Base-by-base conservation (phyloP, 2,888 invertebrate genomes). In the Cosmia pyralina region DNA sequence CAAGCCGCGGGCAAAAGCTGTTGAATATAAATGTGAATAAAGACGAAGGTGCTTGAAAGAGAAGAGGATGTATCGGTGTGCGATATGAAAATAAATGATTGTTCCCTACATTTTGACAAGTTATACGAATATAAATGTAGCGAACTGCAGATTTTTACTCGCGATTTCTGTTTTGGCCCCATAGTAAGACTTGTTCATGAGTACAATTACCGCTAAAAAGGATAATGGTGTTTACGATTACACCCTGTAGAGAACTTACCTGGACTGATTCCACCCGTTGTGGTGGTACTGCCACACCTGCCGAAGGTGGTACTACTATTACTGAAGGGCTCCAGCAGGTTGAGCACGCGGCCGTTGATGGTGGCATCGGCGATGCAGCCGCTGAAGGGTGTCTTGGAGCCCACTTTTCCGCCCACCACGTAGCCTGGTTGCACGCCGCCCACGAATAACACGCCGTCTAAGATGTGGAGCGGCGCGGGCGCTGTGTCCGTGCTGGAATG, bases 321-420 rank as follows among this genome's bases (percentile, higher is more conserved):
- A 83, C 92, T 90, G 90, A 87, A 92, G 1, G 95, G 94, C 79
- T 93, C 92, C 50, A 94, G 85, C 38, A 95, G 88, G 82, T 92
- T 94, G 41, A 95, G 89, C 53, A 94, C 91, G 73, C 97, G 96
- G 2, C 98, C 98, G 90, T 99, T 99, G 68, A 99, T 95, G 0
- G 98, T 98, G 1, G 98, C 98, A 92, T 99, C 99, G 0, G 98
- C 98, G 59, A 99, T 97, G 93, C 99, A 99, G 2, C 99, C 99
- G 44, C 97, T 96, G 91, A 99, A 98, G 6, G 98, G 97, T 7
- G 95, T 94, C 65, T 96, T 95, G 1, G 97, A 96, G 10, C 97
- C 97, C 0, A 97, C 92, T 13, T 96, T 96, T 8, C 96, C 97
- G 5, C 96, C 94, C 0, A 97, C 94, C 10, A 96, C 94, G 77